These are phyloP conservation scores for Caenorhabditis sulstoni DNA, from an alignment of 2,888 invertebrate genomes.

Conservation along the genomic window DNA sequence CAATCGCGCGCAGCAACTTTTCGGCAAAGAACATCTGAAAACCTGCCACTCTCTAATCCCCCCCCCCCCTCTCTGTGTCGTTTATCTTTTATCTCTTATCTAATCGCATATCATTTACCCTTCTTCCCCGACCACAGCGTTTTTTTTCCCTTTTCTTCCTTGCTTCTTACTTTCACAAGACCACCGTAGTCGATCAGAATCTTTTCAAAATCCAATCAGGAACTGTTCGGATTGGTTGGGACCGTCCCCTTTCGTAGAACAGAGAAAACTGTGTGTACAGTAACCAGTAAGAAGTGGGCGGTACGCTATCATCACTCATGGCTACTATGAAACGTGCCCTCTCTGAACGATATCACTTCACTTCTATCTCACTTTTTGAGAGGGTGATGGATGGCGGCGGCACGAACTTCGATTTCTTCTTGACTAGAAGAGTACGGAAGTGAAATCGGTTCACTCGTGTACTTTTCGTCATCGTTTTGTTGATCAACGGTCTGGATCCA, in stretches of 20 bases:
- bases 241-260: slow-evolving; percentile 1
- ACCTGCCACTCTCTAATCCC: too few species aligned
- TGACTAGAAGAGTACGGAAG: not conserved
- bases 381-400: too few species aligned
- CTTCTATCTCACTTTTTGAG: too few species aligned
- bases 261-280: not conserved
- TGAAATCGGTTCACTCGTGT: slow-evolving; percentile 25
- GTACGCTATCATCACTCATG: not conserved
- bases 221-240: slow-evolving; percentile 26
- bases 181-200: not conserved
- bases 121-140: not conserved
- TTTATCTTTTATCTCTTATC: not conserved
- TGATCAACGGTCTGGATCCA: slow-evolving; percentile 13
- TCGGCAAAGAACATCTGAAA: too few species aligned
- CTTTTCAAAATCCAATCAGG: not conserved
- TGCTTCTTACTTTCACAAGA: not conserved
- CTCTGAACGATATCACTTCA: not conserved
- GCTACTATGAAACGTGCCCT: not conserved
- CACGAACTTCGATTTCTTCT: not conserved
- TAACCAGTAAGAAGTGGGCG: not conserved
- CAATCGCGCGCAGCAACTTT: too few species aligned
- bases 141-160: not conserved
- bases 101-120: not conserved
- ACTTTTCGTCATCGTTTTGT: slow-evolving; percentile 24
- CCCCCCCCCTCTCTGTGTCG: not conserved